Conservation (phyloP, 2,888 invertebrate genomes). For the Aproaerema taeniolella region DNA sequence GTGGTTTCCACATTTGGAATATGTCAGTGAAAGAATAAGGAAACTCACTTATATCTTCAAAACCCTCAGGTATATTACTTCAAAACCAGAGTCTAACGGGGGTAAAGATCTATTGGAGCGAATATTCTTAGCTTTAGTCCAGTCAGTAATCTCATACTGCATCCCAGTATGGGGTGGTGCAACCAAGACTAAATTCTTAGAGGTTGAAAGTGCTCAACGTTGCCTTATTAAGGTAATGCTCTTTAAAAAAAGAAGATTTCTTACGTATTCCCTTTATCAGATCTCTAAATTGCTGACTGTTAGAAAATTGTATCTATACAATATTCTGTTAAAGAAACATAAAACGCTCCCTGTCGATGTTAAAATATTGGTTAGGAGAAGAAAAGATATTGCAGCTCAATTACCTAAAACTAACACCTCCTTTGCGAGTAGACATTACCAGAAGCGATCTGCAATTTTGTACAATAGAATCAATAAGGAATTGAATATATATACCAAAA, state of each 20-base stretch:
- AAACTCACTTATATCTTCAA: neutral
- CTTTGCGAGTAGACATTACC: neutral
- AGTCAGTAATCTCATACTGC: constrained; percentile 4
- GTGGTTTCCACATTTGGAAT: neutral
- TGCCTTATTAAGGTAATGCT: neutral
- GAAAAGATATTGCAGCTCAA: neutral
- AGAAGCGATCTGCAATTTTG: neutral
- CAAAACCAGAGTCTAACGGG: neutral
- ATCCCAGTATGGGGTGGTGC: constrained; percentile 4
- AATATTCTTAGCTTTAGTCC: neutral
- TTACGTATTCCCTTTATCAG: neutral
- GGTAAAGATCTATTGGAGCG: neutral
- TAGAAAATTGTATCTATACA: neutral
- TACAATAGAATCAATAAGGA: neutral
- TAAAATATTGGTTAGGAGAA: neutral
- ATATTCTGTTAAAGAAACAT: neutral
- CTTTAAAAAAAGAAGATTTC: neutral
- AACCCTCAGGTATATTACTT: neutral
- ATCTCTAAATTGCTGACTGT: neutral
- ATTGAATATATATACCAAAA: neutral
- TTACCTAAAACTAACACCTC: neutral
- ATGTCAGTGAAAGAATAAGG: neutral
- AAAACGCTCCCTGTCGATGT: neutral
- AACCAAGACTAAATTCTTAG: neutral
- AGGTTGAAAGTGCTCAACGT: constrained; percentile 1